phyloP scores from a whole-genome alignment of 1,140 invertebrate species.

The Rhysida immarginata region DNA sequence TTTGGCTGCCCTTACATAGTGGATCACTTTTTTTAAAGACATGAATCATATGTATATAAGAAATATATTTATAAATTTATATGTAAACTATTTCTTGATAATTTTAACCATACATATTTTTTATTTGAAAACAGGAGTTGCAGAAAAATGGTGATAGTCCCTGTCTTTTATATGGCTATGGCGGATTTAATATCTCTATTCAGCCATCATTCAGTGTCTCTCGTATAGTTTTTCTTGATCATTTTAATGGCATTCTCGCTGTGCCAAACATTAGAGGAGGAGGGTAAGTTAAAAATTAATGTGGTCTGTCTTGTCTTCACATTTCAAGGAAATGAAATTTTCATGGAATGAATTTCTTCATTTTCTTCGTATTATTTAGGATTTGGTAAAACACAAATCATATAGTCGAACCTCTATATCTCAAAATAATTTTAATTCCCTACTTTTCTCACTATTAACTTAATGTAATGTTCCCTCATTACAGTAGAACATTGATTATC shows the following conservation, averaged over 20 bases:
- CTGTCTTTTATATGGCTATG: slow-evolving; percentile 87
- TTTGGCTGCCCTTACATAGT: slow-evolving; percentile 6
- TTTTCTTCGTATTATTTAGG: too few relatives aligned
- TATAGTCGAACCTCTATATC: too few relatives aligned
- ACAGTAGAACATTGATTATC: too few relatives aligned
- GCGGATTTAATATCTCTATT: slow-evolving; percentile 88
- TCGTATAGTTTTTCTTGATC: slow-evolving; percentile 73
- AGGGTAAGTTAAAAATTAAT: slow-evolving; percentile 44
- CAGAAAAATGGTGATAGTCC: slow-evolving; percentile 49
- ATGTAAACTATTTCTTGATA: background rate
- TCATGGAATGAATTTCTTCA: too few relatives aligned
- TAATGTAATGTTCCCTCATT: too few relatives aligned
- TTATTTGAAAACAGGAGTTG: slow-evolving; percentile 34
- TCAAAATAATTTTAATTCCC: too few relatives aligned
- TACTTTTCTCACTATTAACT: too few relatives aligned
- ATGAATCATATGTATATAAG: background rate
- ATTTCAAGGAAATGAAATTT: too few relatives aligned
- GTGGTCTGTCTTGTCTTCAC: too few relatives aligned
- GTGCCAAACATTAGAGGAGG: slow-evolving; percentile 91
- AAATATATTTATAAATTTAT: background rate
- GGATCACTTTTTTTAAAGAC: background rate
- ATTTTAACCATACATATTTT: slow-evolving; percentile 15
- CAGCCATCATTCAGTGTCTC: slow-evolving; percentile 70
- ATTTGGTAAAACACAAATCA: too few relatives aligned
- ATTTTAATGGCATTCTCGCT: slow-evolving; percentile 74